Evolutionary conservation across 2,888 invertebrate species (phyloP).

Genomic region (Brenthis ino): DNA sequence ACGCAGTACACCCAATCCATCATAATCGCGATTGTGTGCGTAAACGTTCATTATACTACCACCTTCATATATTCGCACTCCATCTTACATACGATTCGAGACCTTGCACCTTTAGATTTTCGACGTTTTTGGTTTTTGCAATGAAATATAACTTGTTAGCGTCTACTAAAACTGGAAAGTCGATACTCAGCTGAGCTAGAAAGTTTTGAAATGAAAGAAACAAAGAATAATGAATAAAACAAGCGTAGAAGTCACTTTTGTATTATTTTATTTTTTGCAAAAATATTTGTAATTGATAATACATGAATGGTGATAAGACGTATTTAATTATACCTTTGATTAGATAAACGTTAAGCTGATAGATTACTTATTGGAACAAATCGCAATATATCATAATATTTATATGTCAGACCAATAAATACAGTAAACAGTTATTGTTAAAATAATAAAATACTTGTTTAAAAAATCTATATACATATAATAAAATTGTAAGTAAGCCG

Average conservation of each 20-base stretch:
- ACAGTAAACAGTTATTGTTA: too few relatives aligned
- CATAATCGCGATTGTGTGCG: constrained; percentile 58
- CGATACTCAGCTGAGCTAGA: constrained; percentile 21
- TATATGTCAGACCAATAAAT: neutral
- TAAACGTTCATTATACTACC: constrained; percentile 53
- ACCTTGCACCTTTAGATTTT: constrained; percentile 35
- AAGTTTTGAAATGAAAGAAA: constrained; percentile 5
- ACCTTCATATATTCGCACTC: constrained; percentile 41
- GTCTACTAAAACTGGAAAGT: constrained; percentile 34
- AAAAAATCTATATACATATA: too few relatives aligned
- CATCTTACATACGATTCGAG: constrained; percentile 30
- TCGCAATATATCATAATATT: neutral
- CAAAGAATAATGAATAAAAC: neutral
- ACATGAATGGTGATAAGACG: constrained; percentile 17
- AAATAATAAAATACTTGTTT: too few relatives aligned
- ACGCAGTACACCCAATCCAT: constrained; percentile 70
- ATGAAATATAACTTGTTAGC: neutral
- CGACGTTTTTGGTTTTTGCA: constrained; percentile 17
- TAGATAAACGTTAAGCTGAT: constrained; percentile 28
- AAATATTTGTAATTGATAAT: constrained; percentile 28
- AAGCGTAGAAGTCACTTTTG: neutral
- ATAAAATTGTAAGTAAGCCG: too few relatives aligned
- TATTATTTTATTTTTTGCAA: constrained; percentile 22
- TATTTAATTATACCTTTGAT: constrained; percentile 36
- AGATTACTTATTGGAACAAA: constrained; percentile 8